These are phyloP conservation scores for Helostoma temminkii DNA, from an alignment of 2,797 vertebrate species.

Conservation along the genomic window DNA sequence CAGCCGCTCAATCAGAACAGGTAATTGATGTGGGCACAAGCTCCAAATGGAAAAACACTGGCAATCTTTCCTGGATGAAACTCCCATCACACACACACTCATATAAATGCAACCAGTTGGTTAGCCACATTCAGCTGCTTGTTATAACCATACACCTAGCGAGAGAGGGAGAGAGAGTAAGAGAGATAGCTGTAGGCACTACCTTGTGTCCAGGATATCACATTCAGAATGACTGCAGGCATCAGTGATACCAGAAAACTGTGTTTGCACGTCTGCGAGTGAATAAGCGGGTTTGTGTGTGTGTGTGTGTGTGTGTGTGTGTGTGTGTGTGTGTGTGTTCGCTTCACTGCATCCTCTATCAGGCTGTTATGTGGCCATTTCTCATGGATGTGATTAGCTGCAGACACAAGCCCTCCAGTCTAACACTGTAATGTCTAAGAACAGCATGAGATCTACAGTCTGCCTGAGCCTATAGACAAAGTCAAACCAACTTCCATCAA, in stretches of 20 bases:
- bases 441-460: constrained; percentile 51
- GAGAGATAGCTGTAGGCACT: constrained; percentile 47
- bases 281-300: no score
- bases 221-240: constrained; percentile 56
- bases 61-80: constrained; percentile 51
- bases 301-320: constrained; percentile 33
- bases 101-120: constrained; percentile 14
- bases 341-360: constrained; percentile 56
- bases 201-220: constrained; percentile 59
- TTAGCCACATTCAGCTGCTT: constrained; percentile 47
- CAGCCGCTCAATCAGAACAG: constrained; percentile 42
- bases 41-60: constrained; percentile 53
- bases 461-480: constrained; percentile 29
- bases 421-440: constrained; percentile 56
- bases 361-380: constrained; percentile 55
- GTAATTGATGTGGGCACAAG: constrained; percentile 57
- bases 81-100: constrained; percentile 2
- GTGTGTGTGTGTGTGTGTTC: constrained; percentile 20
- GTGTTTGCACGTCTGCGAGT: constrained; percentile 2
- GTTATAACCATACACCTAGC: constrained; percentile 36
- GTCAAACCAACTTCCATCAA: constrained; percentile 53
- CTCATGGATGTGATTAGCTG: constrained; percentile 70
- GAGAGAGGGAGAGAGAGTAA: constrained; percentile 26
- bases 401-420: constrained; percentile 64
- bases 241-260: constrained; percentile 30